Evolutionary conservation across 2,888 invertebrate genomes (phyloP).

Genomic region (Microctonus aethiopoides): DNA sequence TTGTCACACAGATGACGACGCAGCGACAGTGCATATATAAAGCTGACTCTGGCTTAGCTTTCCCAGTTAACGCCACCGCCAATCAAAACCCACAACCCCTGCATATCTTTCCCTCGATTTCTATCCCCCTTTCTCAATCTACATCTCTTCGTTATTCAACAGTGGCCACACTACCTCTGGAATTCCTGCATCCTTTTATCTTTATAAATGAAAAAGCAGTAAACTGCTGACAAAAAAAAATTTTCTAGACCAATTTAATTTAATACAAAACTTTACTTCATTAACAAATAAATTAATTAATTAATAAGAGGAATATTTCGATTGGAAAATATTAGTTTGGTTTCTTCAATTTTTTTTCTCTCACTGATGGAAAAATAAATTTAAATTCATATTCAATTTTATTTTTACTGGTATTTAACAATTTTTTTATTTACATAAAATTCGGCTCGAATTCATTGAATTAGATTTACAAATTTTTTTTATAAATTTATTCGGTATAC

Average conservation of each 20-base stretch:
- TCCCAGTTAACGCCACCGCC: constrained; percentile 56
- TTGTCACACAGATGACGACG: constrained; percentile 60
- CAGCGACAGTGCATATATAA: constrained; percentile 42
- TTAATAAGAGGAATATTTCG: too few relatives aligned
- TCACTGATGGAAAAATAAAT: too few relatives aligned
- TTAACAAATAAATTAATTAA: too few relatives aligned
- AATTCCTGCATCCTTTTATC: too few relatives aligned
- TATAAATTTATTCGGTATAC: not conserved
- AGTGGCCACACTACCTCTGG: too few relatives aligned
- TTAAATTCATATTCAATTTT: too few relatives aligned
- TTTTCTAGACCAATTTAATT: too few relatives aligned
- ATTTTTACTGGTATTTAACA: not conserved
- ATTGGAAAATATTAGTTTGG: too few relatives aligned
- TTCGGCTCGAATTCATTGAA: not conserved
- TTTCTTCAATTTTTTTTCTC: too few relatives aligned
- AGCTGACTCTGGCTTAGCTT: constrained; percentile 53
- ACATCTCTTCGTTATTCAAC: not conserved
- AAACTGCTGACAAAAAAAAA: too few relatives aligned
- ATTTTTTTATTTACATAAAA: not conserved
- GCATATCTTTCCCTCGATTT: constrained; percentile 19
- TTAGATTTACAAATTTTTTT: not conserved
- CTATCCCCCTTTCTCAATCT: constrained; percentile 1
- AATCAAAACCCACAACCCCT: constrained; percentile 47
- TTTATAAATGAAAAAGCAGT: too few relatives aligned
- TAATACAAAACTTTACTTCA: too few relatives aligned